A percentile compares a stretch with the other conserved stretches of the same genome.
These are phyloP conservation scores for Xestia rhomboidea DNA, from an alignment of 2,888 invertebrate species.

Conservation along the genomic window DNA sequence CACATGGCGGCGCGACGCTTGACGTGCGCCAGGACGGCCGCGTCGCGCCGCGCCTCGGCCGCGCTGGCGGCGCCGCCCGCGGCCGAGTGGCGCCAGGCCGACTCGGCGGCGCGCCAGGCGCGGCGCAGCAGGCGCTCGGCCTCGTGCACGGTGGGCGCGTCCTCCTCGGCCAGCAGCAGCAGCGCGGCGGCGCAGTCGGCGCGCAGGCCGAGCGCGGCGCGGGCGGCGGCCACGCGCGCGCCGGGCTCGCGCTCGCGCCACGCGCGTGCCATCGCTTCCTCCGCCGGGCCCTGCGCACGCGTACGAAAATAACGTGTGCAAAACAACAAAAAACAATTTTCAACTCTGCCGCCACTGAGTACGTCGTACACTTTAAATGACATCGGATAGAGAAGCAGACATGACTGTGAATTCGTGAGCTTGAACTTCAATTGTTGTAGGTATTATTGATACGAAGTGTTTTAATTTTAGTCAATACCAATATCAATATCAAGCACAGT, in stretches of 20 bases:
- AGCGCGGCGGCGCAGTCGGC: slow-evolving; percentile 98
- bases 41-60: slow-evolving; percentile 97
- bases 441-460: background rate
- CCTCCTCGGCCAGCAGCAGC: slow-evolving; percentile 98
- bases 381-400: background rate
- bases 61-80: slow-evolving; percentile 96
- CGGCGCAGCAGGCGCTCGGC: slow-evolving; percentile 89
- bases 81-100: slow-evolving; percentile 95
- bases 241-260: slow-evolving; percentile 98
- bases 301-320: background rate
- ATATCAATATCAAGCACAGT: too few species aligned
- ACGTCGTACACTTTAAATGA: background rate
- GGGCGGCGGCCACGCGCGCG: slow-evolving; percentile 94
- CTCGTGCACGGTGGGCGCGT: slow-evolving; percentile 97
- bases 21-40: slow-evolving; percentile 98
- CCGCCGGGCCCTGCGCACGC: slow-evolving; percentile 69
- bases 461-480: background rate
- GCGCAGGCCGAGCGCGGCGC: slow-evolving; percentile 96
- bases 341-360: background rate
- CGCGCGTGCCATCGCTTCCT: slow-evolving; percentile 95
- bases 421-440: too few species aligned
- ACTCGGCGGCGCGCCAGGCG: slow-evolving; percentile 99
- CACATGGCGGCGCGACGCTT: slow-evolving; percentile 99
- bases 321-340: too few species aligned
- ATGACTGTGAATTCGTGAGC: background rate